These are phyloP conservation scores for Nyctibius grandis DNA, from an alignment of 2,797 vertebrate genomes.

Conservation along the genomic window DNA sequence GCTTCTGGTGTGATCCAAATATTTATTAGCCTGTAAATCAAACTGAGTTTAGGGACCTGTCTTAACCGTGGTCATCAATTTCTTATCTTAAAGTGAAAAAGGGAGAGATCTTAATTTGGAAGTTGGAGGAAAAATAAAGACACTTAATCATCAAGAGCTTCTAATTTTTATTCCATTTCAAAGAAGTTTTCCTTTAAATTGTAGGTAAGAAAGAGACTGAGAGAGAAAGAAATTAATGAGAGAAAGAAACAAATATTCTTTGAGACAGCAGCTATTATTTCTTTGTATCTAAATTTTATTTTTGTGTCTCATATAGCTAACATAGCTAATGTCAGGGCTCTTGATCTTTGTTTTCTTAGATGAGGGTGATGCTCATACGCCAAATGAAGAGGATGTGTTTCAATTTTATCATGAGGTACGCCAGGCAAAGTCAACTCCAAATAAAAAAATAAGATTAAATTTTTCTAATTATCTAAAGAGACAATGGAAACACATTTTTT, in stretches of 20 bases:
- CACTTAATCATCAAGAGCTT: background rate
- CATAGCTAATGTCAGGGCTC: background rate
- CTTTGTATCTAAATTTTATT: background rate
- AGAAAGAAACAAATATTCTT: background rate
- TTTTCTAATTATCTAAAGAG: background rate
- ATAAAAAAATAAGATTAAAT: background rate
- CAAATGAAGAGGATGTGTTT: background rate
- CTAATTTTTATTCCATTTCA: background rate
- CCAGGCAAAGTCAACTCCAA: background rate
- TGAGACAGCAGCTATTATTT: background rate
- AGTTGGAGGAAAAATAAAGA: background rate
- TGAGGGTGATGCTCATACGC: background rate
- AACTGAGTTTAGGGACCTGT: background rate
- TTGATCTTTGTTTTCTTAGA: background rate
- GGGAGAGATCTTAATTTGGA: rapidly evolving
- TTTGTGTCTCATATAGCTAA: background rate
- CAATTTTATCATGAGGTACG: background rate
- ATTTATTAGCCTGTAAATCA: background rate
- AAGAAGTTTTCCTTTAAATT: background rate
- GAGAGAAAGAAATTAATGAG: background rate
- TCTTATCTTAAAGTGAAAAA: background rate
- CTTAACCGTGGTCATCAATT: background rate
- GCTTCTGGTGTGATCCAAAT: background rate
- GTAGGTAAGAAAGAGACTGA: background rate
- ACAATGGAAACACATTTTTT: background rate